Conservation (phyloP, 2,888 invertebrate genomes). For the Cyclophora punctaria region DNA sequence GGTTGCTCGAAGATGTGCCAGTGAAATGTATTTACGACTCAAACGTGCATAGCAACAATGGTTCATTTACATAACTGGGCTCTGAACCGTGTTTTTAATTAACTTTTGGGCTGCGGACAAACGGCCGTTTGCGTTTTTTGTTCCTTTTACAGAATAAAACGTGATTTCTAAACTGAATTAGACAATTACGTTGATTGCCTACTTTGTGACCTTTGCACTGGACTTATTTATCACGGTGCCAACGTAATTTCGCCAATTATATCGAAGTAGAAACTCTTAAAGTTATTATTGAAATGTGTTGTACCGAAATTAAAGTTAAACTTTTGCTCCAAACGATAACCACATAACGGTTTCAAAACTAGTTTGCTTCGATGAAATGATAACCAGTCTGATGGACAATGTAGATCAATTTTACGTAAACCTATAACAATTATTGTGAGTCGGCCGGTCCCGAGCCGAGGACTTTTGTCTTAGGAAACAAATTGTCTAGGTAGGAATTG, state of each 20-base stretch:
- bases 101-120: slow-evolving; percentile 39
- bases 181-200: slow-evolving; percentile 16
- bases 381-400: slow-evolving; percentile 16
- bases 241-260: slow-evolving; percentile 1
- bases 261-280: background rate
- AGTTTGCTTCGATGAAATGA: slow-evolving; percentile 14
- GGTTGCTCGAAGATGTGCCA: slow-evolving; percentile 33
- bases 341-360: slow-evolving; percentile 18
- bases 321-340: slow-evolving; percentile 12
- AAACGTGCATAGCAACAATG: slow-evolving; percentile 55
- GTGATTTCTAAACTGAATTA: slow-evolving; percentile 24
- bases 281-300: slow-evolving; percentile 1
- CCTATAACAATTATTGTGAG: slow-evolving; percentile 3
- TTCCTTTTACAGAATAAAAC: slow-evolving; percentile 17
- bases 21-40: slow-evolving; percentile 36
- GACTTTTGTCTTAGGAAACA: slow-evolving; percentile 1
- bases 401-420: slow-evolving; percentile 13
- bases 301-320: slow-evolving; percentile 7
- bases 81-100: slow-evolving; percentile 43
- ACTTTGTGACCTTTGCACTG: slow-evolving; percentile 11
- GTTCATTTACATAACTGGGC: slow-evolving; percentile 52
- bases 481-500: slow-evolving; percentile 5
- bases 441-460: slow-evolving; percentile 1
- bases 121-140: slow-evolving; percentile 20
- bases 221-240: slow-evolving; percentile 7